phyloP scores from a whole-genome alignment of 2,113 vertebrate species.

The Sphyrna mokarran region DNA sequence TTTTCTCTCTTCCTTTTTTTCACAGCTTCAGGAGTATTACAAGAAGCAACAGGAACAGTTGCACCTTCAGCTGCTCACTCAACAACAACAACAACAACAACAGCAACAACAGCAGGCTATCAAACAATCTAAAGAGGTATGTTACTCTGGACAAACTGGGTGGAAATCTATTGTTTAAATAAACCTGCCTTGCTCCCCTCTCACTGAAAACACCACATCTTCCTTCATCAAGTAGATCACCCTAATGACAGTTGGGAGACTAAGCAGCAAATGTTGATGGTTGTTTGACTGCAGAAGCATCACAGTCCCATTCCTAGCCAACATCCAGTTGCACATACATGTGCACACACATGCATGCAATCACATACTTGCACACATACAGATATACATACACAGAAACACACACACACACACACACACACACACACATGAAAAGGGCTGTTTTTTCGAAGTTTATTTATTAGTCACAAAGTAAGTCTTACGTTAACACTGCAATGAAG shows the following conservation, averaged over 20 bases:
- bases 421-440: background rate
- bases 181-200: background rate
- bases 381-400: background rate
- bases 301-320: background rate
- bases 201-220: background rate
- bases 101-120: conserved; percentile 71
- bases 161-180: background rate
- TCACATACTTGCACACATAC: background rate
- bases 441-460: no score
- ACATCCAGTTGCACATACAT: background rate
- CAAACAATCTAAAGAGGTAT: conserved; percentile 93
- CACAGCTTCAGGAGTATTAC: conserved; percentile 95
- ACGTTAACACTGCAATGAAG: no score
- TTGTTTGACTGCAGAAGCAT: background rate
- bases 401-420: background rate
- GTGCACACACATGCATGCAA: background rate
- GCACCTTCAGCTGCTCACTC: conserved; percentile 90
- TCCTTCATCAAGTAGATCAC: background rate
- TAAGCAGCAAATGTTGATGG: background rate
- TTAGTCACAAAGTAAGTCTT: no score
- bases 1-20: conserved; percentile 12
- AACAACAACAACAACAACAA: conserved; percentile 81
- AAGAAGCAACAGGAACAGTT: conserved; percentile 99
- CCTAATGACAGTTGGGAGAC: background rate
- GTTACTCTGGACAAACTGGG: conserved; percentile 23